These are phyloP conservation scores for Apamea sordens DNA, from an alignment of 2,888 invertebrate species.

Conservation along the genomic window DNA sequence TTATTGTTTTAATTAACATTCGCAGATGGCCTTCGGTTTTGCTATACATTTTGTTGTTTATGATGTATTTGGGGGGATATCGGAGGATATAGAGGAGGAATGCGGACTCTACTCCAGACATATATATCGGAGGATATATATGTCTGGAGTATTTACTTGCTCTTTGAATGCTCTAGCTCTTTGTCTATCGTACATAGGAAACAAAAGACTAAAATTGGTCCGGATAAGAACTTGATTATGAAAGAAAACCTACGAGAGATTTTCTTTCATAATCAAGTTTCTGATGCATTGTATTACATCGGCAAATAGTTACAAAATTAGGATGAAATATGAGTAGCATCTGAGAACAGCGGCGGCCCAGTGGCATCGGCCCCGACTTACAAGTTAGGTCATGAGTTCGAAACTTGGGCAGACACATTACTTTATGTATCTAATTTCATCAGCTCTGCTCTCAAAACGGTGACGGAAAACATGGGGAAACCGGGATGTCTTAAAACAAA, in stretches of 20 bases:
- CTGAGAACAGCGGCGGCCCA: not conserved
- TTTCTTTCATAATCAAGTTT: no score
- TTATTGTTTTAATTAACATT: constrained; percentile 86
- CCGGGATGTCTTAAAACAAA: not conserved
- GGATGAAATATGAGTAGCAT: not conserved
- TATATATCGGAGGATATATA: constrained; percentile 68
- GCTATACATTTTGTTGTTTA: constrained; percentile 77
- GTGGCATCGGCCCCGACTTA: not conserved
- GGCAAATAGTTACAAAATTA: no score
- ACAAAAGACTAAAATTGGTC: not conserved
- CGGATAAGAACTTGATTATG: not conserved
- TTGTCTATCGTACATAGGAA: not conserved
- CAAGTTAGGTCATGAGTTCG: no score
- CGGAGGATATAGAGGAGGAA: constrained; percentile 65
- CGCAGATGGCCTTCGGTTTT: constrained; percentile 77
- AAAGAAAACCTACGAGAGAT: no score
- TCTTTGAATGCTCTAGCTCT: constrained; percentile 3
- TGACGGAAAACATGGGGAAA: not conserved
- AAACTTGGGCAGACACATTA: accelerated
- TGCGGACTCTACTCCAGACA: no score
- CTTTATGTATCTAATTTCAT: not conserved
- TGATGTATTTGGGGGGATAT: constrained; percentile 74
- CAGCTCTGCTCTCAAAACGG: not conserved
- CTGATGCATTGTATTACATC: not conserved
- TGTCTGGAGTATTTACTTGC: constrained; percentile 26